phyloP scores from a whole-genome alignment of 2,888 invertebrate genomes.

The Siphlonurus alternatus region DNA sequence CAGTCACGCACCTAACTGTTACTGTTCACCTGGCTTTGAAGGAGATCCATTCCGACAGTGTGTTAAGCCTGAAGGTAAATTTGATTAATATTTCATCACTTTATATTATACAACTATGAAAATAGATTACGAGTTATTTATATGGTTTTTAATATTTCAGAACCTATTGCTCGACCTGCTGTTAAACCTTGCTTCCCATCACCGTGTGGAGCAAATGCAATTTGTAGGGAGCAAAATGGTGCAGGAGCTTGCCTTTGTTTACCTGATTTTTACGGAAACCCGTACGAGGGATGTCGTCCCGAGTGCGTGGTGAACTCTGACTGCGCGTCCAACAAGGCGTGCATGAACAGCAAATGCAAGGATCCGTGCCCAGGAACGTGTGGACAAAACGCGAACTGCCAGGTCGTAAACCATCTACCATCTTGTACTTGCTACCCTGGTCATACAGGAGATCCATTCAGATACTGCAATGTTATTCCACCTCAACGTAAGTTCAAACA shows the following conservation, averaged over 20 bases:
- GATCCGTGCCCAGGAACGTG: constrained; percentile 21
- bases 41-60: constrained; percentile 60
- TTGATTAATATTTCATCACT: background rate
- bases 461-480: constrained; percentile 8
- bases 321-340: constrained; percentile 22
- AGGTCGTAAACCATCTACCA: constrained; percentile 19
- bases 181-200: constrained; percentile 14
- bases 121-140: background rate
- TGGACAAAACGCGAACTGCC: constrained; percentile 21
- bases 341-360: constrained; percentile 22
- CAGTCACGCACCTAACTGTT: constrained; percentile 62
- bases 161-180: constrained; percentile 9
- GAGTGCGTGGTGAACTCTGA: constrained; percentile 20
- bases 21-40: constrained; percentile 52
- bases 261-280: constrained; percentile 24
- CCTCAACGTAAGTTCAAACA: constrained; percentile 6
- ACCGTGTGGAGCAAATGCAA: constrained; percentile 19
- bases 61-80: constrained; percentile 13
- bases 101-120: background rate
- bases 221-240: constrained; percentile 19
- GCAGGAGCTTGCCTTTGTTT: constrained; percentile 47
- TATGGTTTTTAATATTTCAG: background rate
- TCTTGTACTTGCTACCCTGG: constrained; percentile 21
- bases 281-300: constrained; percentile 20
- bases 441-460: constrained; percentile 20